These are phyloP conservation scores for Burhinus bistriatus DNA, from an alignment of 2,113 vertebrate species.

Conservation along the genomic window DNA sequence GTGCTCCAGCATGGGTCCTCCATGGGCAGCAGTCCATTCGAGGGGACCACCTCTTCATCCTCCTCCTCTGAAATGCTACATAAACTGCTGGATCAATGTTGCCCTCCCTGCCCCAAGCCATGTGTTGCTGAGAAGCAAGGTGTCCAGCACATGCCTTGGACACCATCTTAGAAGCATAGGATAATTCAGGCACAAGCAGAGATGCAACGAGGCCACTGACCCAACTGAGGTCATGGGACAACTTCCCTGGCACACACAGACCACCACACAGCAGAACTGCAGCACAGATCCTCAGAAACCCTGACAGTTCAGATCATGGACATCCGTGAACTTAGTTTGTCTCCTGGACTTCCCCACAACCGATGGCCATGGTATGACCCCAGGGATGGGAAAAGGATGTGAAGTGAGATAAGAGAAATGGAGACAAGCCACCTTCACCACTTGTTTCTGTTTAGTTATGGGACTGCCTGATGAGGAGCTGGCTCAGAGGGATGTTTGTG, in stretches of 20 bases:
- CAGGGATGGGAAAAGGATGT: neutral
- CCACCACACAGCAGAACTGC: slow-evolving; percentile 57
- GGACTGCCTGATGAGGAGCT: neutral
- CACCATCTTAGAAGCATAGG: neutral
- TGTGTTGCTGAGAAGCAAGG: neutral
- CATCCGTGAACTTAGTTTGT: slow-evolving; percentile 29
- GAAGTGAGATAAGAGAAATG: neutral
- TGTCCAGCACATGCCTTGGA: neutral
- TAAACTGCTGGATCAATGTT: rapidly evolving
- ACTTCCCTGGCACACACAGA: slow-evolving; percentile 49
- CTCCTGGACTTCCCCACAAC: slow-evolving; percentile 61
- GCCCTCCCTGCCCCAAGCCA: rapidly evolving
- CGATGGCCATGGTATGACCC: slow-evolving; percentile 74
- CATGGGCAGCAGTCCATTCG: neutral
- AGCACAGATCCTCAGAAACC: slow-evolving; percentile 53
- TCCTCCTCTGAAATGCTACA: neutral
- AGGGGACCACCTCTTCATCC: neutral
- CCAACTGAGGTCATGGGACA: slow-evolving; percentile 65
- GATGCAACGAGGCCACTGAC: slow-evolving; percentile 33
- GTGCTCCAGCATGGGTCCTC: neutral
- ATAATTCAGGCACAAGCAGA: neutral
- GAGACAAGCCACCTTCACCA: neutral
- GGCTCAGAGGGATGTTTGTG: neutral
- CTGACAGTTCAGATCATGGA: slow-evolving; percentile 49
- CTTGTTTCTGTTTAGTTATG: neutral